Evolutionary conservation across 2,888 invertebrate species (phyloP), one percentile per base, ranked within the genome.

Genomic region (Seira sanloemensis): DNA sequence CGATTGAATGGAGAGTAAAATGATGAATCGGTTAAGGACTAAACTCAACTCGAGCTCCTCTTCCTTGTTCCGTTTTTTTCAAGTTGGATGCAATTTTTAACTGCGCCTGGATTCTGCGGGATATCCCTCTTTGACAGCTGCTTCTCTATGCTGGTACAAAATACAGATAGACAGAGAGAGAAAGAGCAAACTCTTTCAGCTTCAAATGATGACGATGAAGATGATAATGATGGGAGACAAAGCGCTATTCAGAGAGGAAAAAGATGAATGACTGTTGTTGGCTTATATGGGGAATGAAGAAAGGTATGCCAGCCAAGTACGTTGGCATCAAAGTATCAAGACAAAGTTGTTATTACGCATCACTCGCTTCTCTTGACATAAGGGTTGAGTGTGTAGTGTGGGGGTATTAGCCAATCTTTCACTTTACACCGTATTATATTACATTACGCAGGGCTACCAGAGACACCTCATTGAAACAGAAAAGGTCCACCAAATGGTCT

Each of bases 101-200:
- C 23, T 19, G 12, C 18, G 27, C n/a, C 9, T 23, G 19, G 25
- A 46, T 24, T 16, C 26, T 23, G 46, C 25, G 66, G 67, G 73
- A 65, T 79, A 79, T 79, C 62, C 80, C 80, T 25, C 67, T 74
- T 74, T 80, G 80, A 74, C 80, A 80, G 80, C 80, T 74, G 80
- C 74, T 66, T 25, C 73, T 74, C 1, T 18, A n/a, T 75, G 23
- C 25, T 50, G 46, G 26, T 74, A 65, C 12, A 18, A 7, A 54
- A 19, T 9, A 54, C 50, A 50, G n/a, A n/a, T n/a, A n/a, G n/a
- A n/a, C n/a, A n/a, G n/a, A n/a, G n/a, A n/a, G n/a, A n/a, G n/a
- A n/a, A n/a, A n/a, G n/a, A n/a, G n/a, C 72, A 72, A 54, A 54
- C 72, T 72, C 27, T 73, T 37, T 71, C 37, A n/a, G 66, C 5